Evolutionary conservation across 2,113 vertebrate species (phyloP).

Genomic region (Aix galericulata): DNA sequence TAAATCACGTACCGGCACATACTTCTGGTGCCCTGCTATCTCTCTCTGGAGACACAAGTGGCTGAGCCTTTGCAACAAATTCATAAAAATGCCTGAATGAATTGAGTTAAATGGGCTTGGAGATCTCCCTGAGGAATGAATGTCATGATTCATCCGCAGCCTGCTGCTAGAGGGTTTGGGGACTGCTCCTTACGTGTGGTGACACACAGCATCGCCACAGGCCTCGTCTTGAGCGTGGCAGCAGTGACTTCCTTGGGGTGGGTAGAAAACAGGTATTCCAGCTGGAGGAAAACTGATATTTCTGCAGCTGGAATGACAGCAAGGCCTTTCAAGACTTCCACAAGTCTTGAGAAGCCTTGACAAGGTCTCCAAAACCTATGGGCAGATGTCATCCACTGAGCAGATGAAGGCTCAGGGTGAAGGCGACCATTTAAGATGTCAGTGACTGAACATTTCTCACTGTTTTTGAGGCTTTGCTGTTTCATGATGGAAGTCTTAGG

Average conservation of each 20-base stretch:
- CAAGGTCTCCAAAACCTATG: background rate
- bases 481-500: background rate
- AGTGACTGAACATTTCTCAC: background rate
- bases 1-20: background rate
- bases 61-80: background rate
- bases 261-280: background rate
- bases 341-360: background rate
- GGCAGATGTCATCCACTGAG: background rate
- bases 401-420: background rate
- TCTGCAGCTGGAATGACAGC: background rate
- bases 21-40: background rate
- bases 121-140: background rate
- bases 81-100: background rate
- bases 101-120: background rate
- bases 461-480: background rate
- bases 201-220: accelerated
- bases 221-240: accelerated
- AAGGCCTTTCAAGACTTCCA: background rate
- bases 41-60: background rate
- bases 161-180: background rate
- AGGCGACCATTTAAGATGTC: background rate
- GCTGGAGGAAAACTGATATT: background rate
- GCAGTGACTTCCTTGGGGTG: too few species aligned
- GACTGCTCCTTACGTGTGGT: background rate
- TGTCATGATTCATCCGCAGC: background rate